Base-by-base conservation (phyloP, 2,113 vertebrate genomes). In the Orthochromis indermauri region DNA sequence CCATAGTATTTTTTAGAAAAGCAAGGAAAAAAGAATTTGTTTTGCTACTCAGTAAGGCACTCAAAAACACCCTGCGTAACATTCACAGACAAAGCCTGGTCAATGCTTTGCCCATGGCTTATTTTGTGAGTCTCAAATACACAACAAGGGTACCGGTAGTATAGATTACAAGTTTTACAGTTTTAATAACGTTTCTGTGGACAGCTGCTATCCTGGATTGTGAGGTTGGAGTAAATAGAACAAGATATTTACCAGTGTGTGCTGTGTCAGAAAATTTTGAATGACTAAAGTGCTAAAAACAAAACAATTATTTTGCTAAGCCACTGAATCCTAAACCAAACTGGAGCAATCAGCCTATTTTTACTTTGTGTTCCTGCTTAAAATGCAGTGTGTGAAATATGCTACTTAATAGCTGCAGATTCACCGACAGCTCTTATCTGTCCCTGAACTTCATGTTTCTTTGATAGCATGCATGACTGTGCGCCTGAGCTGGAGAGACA, bases 301-400 rank as follows among this genome's bases (percentile, higher is more conserved):
- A 12, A 13, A 17, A 12, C 37, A 42, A 24, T 45, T 78, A 57
- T 79, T 63, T 45, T 13, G 24, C 6, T 57, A 7, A 21, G 19
- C 26, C 68, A 26, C 80, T 85, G 17, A 84, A 83, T 88, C 82
- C 51, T 24, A 59, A 66, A 81, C 40, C 76, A 33, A 78, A 68
- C 21, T 37, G 17, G 81, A 88, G 82, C 54, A 76, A 73, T 61
- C 24, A 12, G 61, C 55, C 78, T 68, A 91, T 88, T 89, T 73
- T 88, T 83, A 88, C 81, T 82, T 90, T 86, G 63, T 86, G 83
- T 33, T 11, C 24, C 87, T 91, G 86, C 79, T 94, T 90, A 83
- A 93, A 84, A 94, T 93, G 73, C 87, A 90, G 91, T 16, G 91
- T 86, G 45, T 91, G 88, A 94, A 91, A 94, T 71, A 24, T 51